A percentile compares a stretch with the other conserved stretches of the same genome.
Evolutionary conservation across 2,888 invertebrate genomes (phyloP).

Genomic region (Agonopterix alstromeriana): DNA sequence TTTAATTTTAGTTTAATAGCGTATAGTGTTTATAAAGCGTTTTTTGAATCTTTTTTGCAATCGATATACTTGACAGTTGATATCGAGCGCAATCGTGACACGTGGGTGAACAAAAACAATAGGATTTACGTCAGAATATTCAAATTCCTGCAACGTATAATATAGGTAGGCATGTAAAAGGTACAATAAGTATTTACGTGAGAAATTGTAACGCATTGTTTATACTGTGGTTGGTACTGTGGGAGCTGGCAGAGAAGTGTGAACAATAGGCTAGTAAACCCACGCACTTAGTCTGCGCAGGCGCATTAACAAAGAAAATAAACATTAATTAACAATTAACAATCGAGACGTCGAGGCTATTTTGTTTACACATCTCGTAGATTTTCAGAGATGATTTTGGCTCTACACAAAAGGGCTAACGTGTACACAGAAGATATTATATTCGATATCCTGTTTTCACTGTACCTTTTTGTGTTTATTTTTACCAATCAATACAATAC

Average conservation of each 20-base stretch:
- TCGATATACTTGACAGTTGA: constrained; percentile 15
- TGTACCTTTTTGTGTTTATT: too few relatives aligned
- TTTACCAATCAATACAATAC: too few relatives aligned
- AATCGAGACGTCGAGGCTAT: constrained; percentile 6
- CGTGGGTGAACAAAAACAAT: constrained; percentile 42
- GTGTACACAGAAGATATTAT: too few relatives aligned
- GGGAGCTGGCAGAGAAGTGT: constrained; percentile 21
- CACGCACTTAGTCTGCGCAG: constrained; percentile 8
- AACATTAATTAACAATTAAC: constrained; percentile 14
- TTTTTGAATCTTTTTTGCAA: constrained; percentile 7
- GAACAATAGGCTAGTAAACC: constrained; percentile 13
- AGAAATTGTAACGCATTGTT: constrained; percentile 50
- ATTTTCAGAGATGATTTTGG: background rate
- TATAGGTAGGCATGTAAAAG: constrained; percentile 10
- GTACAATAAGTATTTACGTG: constrained; percentile 28
- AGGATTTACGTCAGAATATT: constrained; percentile 33
- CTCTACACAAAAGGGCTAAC: too few relatives aligned
- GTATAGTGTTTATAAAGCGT: too few relatives aligned
- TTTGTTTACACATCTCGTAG: constrained; percentile 1
- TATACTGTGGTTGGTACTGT: constrained; percentile 19
- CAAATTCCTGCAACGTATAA: constrained; percentile 24
- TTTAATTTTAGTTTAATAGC: too few relatives aligned
- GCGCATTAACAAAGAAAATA: constrained; percentile 14
- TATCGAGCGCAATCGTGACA: constrained; percentile 24
- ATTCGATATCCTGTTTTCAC: too few relatives aligned